These are phyloP conservation scores for Phataginus tetradactyla DNA, from an alignment of 2,797 vertebrate genomes.

Conservation along the genomic window DNA sequence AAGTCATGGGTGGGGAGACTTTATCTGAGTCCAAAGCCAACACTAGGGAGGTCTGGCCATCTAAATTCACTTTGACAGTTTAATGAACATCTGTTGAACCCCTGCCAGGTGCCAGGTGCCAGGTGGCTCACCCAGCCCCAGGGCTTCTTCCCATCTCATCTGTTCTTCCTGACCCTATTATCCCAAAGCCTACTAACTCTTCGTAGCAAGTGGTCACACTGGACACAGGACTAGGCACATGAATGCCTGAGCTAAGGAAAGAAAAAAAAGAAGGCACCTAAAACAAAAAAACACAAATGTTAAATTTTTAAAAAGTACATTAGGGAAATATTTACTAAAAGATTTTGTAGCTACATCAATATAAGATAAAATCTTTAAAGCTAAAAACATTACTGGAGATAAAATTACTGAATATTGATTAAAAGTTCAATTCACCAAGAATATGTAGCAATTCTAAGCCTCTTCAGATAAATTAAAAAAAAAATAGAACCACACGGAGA, in stretches of 20 bases:
- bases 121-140: neutral
- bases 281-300: neutral
- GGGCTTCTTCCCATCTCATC: neutral
- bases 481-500: neutral
- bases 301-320: neutral
- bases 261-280: neutral
- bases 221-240: neutral
- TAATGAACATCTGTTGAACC: neutral
- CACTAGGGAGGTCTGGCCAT: neutral
- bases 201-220: neutral
- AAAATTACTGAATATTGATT: neutral
- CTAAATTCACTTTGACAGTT: neutral
- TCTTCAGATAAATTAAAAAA: slow-evolving; percentile 12
- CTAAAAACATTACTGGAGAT: neutral
- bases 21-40: neutral
- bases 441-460: neutral
- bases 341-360: neutral
- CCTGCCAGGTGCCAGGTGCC: neutral
- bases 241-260: neutral
- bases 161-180: neutral
- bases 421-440: neutral
- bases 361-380: neutral
- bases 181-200: neutral
- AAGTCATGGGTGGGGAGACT: neutral
- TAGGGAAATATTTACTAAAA: neutral